Conservation (phyloP, 2,797 vertebrate genomes). For the Pithecia hirsuta region DNA sequence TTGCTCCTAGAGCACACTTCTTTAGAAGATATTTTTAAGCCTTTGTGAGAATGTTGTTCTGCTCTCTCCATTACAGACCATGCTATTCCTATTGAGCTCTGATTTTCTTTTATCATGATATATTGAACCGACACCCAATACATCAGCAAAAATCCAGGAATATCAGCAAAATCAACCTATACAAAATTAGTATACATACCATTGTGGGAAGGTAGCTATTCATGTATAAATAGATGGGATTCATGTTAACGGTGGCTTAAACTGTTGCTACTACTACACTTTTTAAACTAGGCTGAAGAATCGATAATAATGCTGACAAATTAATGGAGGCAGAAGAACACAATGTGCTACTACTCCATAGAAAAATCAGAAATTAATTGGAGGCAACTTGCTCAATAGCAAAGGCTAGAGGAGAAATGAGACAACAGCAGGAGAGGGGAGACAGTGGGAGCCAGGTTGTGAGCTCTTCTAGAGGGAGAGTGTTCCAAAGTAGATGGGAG, state of each 20-base stretch:
- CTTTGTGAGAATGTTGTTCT: conserved; percentile 72
- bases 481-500: neutral
- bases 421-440: neutral
- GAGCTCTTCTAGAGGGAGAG: rapidly evolving
- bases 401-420: neutral
- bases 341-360: rapidly evolving
- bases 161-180: no score
- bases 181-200: rapidly evolving
- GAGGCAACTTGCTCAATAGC: neutral
- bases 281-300: neutral
- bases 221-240: rapidly evolving
- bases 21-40: conserved; percentile 61
- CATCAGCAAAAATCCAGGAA: conserved; percentile 51
- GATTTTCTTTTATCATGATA: conserved; percentile 60
- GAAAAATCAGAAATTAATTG: neutral
- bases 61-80: conserved; percentile 43
- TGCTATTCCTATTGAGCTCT: conserved; percentile 66
- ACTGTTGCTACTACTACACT: rapidly evolving
- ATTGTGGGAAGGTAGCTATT: neutral
- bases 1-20: conserved; percentile 59
- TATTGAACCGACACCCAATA: conserved; percentile 62
- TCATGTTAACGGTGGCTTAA: neutral
- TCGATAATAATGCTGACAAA: neutral
- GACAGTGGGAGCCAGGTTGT: neutral
- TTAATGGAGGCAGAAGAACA: neutral